Percentiles rank a stretch among this genome's conserved stretches.
These are phyloP conservation scores for Megathymus violae DNA, from an alignment of 1,140 invertebrate genomes.

Conservation along the genomic window DNA sequence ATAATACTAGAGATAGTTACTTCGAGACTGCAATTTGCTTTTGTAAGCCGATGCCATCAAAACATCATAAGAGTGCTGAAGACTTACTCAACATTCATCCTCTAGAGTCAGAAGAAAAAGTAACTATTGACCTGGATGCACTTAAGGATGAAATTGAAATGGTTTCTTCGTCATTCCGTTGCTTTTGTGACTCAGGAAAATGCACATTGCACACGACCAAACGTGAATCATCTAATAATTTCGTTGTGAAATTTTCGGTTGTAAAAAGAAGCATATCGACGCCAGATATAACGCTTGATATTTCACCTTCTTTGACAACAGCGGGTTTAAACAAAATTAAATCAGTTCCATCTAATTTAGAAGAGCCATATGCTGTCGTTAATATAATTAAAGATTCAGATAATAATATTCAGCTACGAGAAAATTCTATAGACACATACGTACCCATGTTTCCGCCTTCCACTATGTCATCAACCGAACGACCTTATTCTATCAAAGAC, in stretches of 20 bases:
- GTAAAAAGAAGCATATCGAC: slow-evolving; percentile 78
- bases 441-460: slow-evolving; percentile 60
- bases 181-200: slow-evolving; percentile 70
- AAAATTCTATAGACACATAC: slow-evolving; percentile 40
- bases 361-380: slow-evolving; percentile 70
- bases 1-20: slow-evolving; percentile 65
- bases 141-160: slow-evolving; percentile 60
- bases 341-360: slow-evolving; percentile 66
- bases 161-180: slow-evolving; percentile 66
- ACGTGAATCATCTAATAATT: slow-evolving; percentile 55
- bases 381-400: slow-evolving; percentile 41
- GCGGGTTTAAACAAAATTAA: slow-evolving; percentile 62
- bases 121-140: slow-evolving; percentile 62
- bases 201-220: slow-evolving; percentile 71
- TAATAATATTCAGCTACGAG: slow-evolving; percentile 17
- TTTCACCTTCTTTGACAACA: slow-evolving; percentile 60
- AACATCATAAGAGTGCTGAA: slow-evolving; percentile 75
- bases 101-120: slow-evolving; percentile 55
- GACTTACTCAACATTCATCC: slow-evolving; percentile 63
- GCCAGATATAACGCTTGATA: slow-evolving; percentile 69
- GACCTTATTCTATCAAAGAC: slow-evolving; percentile 74
- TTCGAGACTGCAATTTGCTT: slow-evolving; percentile 79
- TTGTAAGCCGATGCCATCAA: slow-evolving; percentile 67
- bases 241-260: slow-evolving; percentile 74
- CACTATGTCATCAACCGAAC: slow-evolving; percentile 56